Conservation (phyloP, 2,888 invertebrate genomes). For the Nomada flava region DNA sequence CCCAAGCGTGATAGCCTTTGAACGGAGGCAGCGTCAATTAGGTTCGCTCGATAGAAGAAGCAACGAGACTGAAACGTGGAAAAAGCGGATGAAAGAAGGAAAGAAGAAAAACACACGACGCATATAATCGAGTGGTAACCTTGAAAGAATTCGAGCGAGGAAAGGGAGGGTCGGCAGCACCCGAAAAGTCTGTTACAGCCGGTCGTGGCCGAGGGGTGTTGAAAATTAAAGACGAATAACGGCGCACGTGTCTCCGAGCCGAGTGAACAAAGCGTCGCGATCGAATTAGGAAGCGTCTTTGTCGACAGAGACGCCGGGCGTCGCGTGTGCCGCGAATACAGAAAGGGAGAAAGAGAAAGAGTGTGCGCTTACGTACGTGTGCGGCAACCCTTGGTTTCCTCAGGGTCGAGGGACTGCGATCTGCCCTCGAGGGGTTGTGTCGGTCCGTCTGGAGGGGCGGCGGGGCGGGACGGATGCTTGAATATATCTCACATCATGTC, state of each 20-base stretch:
- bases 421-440: conserved; percentile 41
- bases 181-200: conserved; percentile 18
- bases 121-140: neutral
- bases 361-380: neutral
- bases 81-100: neutral
- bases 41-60: too few relatives aligned
- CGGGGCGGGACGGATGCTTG: conserved; percentile 27
- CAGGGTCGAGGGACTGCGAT: conserved; percentile 63
- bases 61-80: too few relatives aligned
- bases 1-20: too few relatives aligned
- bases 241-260: conserved; percentile 48
- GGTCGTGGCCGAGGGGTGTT: conserved; percentile 24
- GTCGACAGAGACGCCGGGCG: conserved; percentile 61
- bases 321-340: conserved; percentile 47
- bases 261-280: conserved; percentile 69
- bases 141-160: conserved; percentile 7
- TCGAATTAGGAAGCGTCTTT: conserved; percentile 76
- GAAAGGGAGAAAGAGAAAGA: neutral
- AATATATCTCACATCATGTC: conserved; percentile 26
- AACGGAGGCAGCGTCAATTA: too few relatives aligned
- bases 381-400: conserved; percentile 61
- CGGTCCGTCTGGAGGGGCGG: conserved; percentile 50
- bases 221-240: conserved; percentile 63
- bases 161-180: conserved; percentile 8
- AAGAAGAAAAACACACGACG: neutral